These are phyloP conservation scores for Eulemur macaco DNA, from an alignment of 2,113 vertebrate genomes.

Conservation along the genomic window DNA sequence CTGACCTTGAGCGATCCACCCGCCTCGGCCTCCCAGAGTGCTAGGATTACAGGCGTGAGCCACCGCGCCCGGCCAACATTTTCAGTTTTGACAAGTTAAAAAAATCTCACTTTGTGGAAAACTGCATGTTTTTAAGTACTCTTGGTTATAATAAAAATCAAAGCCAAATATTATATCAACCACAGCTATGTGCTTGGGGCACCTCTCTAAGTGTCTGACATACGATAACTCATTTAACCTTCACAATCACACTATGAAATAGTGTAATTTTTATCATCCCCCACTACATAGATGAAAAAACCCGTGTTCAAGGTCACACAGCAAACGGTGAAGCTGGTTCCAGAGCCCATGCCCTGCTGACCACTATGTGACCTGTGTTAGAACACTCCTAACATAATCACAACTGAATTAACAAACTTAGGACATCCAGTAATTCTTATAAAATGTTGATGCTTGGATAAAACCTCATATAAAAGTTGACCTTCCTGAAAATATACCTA, in stretches of 20 bases:
- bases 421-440: background rate
- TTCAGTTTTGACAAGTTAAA: background rate
- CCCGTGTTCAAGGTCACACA: background rate
- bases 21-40: too few species aligned
- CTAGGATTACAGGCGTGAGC: too few species aligned
- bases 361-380: background rate
- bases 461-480: background rate
- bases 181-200: background rate
- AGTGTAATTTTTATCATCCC: background rate
- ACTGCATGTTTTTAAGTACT: background rate
- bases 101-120: background rate
- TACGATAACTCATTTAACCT: background rate
- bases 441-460: background rate
- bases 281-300: background rate
- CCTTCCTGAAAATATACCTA: background rate
- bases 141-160: background rate
- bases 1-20: too few species aligned
- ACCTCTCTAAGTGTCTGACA: background rate
- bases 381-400: background rate
- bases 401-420: background rate
- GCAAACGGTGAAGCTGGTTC: background rate
- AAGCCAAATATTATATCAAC: background rate
- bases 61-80: background rate
- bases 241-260: background rate
- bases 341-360: background rate